Conservation (phyloP, 1,140 invertebrate genomes). For the Tigriopus japonicus region DNA sequence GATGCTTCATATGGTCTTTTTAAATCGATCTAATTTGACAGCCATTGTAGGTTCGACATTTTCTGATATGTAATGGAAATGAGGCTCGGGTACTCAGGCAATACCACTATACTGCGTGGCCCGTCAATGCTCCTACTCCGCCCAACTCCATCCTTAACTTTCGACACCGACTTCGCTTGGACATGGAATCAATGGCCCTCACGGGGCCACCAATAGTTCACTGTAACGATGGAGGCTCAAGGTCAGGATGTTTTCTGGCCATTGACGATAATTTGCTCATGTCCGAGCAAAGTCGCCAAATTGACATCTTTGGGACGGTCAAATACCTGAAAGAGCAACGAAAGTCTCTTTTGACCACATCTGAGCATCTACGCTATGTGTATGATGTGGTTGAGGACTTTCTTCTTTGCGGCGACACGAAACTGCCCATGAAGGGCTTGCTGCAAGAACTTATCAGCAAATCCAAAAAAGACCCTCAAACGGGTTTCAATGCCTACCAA, state of each 20-base stretch:
- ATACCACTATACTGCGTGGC: neutral
- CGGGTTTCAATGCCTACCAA: too few species aligned
- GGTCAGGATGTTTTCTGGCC: neutral
- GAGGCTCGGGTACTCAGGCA: neutral
- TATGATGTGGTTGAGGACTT: conserved; percentile 5
- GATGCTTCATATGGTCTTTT: too few species aligned
- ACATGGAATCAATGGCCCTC: too few species aligned
- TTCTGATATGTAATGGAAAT: neutral
- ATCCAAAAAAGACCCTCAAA: too few species aligned
- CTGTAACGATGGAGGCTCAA: conserved; percentile 4
- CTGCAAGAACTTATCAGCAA: too few species aligned
- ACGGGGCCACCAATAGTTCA: neutral
- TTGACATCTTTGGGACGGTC: neutral
- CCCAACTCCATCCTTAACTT: too few species aligned
- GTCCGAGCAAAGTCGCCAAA: neutral
- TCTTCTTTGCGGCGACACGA: neutral
- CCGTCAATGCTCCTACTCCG: neutral
- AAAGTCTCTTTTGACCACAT: neutral
- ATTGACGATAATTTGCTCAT: conserved; percentile 4
- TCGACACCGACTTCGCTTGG: too few species aligned
- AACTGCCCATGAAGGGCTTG: neutral
- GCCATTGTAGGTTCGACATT: neutral
- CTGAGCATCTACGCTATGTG: neutral
- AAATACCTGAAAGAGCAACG: neutral
- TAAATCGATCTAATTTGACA: too few species aligned